Evolutionary conservation across 2,888 invertebrate species (phyloP).

Genomic region (Trachelus tabidus): DNA sequence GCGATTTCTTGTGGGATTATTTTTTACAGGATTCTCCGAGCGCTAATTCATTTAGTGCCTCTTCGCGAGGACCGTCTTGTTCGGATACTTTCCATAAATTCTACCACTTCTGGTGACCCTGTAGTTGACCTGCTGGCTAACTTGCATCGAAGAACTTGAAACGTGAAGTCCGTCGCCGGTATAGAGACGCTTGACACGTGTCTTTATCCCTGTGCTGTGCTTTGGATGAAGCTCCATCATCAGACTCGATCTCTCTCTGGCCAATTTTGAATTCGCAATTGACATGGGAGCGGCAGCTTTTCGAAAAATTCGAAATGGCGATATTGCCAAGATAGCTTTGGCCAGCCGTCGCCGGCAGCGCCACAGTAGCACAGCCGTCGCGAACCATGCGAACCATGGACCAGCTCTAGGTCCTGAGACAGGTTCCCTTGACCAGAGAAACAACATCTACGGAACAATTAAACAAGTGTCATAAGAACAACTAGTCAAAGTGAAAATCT

Average conservation of each 20-base stretch:
- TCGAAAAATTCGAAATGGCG: constrained; percentile 43
- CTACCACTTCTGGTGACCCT: constrained; percentile 60
- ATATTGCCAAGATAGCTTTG: constrained; percentile 45
- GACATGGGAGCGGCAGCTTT: background rate
- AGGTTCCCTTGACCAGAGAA: constrained; percentile 56
- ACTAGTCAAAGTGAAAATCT: background rate
- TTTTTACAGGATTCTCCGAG: background rate
- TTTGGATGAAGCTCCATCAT: constrained; percentile 38
- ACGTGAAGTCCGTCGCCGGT: constrained; percentile 55
- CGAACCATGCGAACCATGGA: constrained; percentile 61
- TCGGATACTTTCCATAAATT: constrained; percentile 58
- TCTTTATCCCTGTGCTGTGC: constrained; percentile 41
- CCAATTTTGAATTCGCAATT: background rate
- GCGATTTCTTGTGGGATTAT: background rate
- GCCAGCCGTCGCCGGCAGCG: constrained; percentile 51
- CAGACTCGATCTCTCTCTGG: background rate
- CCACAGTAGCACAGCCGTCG: constrained; percentile 56
- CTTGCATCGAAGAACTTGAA: constrained; percentile 32
- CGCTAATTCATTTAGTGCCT: constrained; percentile 2
- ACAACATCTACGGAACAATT: constrained; percentile 50
- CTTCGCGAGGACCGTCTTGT: constrained; percentile 34
- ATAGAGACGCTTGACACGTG: constrained; percentile 50
- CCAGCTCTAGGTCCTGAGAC: constrained; percentile 44
- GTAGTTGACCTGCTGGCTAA: constrained; percentile 48
- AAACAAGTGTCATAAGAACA: background rate